Evolutionary conservation across 2,888 invertebrate genomes (phyloP).

Genomic region (Pachymerium ferrugineum): DNA sequence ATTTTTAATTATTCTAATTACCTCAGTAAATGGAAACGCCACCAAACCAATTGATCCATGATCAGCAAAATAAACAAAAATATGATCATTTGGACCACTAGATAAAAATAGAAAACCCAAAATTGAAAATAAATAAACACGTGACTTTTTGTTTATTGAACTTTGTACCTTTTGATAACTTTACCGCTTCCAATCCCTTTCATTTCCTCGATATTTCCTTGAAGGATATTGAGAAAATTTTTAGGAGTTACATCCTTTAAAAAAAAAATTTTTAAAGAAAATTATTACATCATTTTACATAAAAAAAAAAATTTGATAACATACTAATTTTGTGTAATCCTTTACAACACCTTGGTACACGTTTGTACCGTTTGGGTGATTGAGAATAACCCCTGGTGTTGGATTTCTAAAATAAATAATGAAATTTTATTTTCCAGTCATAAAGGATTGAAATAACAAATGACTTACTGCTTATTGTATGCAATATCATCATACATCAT

Average conservation of each 20-base stretch:
- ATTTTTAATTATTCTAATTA: not conserved
- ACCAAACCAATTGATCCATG: constrained; percentile 57
- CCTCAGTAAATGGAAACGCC: constrained; percentile 48
- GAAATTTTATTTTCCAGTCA: not conserved
- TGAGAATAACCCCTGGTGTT: constrained; percentile 54
- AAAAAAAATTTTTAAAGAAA: too few species aligned
- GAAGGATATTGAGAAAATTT: constrained; percentile 55
- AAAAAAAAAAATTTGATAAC: constrained; percentile 35
- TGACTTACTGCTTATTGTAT: constrained; percentile 49
- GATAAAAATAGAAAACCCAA: too few species aligned
- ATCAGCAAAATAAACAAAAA: constrained; percentile 59
- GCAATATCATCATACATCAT: constrained; percentile 62
- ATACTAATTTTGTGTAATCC: constrained; percentile 54
- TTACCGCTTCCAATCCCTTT: constrained; percentile 52
- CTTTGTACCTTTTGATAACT: constrained; percentile 48
- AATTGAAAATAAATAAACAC: too few species aligned
- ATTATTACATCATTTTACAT: too few species aligned
- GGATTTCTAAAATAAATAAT: constrained; percentile 49
- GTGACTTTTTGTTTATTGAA: not conserved
- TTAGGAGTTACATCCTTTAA: constrained; percentile 52
- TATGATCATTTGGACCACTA: constrained; percentile 55
- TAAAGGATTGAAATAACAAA: constrained; percentile 13
- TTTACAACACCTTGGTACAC: constrained; percentile 55
- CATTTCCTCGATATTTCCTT: constrained; percentile 51
- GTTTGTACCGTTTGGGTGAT: constrained; percentile 54